Base-by-base conservation (phyloP, 2,888 invertebrate genomes). In the Tricholauxania praeusta region DNA sequence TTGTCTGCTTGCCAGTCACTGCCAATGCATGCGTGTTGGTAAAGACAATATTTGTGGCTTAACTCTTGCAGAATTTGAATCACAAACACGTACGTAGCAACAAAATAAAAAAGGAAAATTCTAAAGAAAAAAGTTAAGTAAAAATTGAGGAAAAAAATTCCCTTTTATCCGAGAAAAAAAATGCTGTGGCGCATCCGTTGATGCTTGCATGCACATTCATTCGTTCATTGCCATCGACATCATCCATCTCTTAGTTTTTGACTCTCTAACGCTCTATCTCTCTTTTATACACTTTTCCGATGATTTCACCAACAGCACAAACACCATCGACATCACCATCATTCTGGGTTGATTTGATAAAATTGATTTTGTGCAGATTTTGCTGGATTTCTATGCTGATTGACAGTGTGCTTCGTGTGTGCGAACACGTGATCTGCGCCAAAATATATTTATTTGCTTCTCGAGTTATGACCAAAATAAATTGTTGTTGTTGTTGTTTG, bases 331-430 rank as follows among this genome's bases (percentile, higher is more conserved):
- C 47, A 17, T 39, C 32, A 19, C 48, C 47, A 17, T 63, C 48
- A 66, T 66, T 66, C 55, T 55, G 12, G 22, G 47, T 39, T 67
- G 55, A 67, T 55, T 55, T 47, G 55, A 47, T 32, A 19, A 66
- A 63, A 66, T 66, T 52, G 65, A 66, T 66, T 63, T 66, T 66
- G 53, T 66, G 65, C 65, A 53, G 52, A 65, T 65, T 65, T 65
- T 52, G 65, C 65, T 52, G 49, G 51, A 65, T 32, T 65, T 52
- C 22, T 51, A 51, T 52, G 65, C 65, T 65, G 65, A 65, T 65
- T 65, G 65, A 65, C 65, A 65, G 51, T 51, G 65, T 28, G 52
- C 64, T 32, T 28, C 28, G 47, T 32, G n/a, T 15, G 15, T 32
- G 62, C 19, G 47, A n/a, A 39, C 62, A 17, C 32, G 62, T 39